These are phyloP conservation scores for Heterodera schachtii DNA, from an alignment of 1,140 invertebrate genomes.

Conservation along the genomic window DNA sequence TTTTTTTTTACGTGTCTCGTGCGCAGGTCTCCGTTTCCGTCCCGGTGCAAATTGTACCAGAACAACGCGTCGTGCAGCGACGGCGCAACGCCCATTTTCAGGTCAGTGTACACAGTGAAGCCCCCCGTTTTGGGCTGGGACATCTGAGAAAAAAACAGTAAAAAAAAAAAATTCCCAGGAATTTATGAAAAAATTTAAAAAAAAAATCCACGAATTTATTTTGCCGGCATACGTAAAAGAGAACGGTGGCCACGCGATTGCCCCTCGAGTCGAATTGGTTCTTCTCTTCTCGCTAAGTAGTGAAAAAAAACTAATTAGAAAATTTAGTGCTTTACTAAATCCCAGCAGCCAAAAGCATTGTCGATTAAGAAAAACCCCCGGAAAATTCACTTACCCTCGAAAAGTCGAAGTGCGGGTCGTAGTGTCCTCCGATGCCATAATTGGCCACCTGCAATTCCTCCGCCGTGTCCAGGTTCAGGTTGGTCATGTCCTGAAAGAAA, in stretches of 20 bases:
- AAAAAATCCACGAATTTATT: neutral
- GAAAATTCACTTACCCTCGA: neutral
- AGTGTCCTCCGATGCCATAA: constrained; percentile 74
- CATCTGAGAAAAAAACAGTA: constrained; percentile 64
- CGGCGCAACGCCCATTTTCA: constrained; percentile 54
- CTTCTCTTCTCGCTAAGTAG: constrained; percentile 77
- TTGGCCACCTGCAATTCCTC: constrained; percentile 67
- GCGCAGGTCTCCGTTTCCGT: constrained; percentile 84
- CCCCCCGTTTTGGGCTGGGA: constrained; percentile 79
- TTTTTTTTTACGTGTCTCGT: constrained; percentile 75
- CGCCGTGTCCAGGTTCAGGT: constrained; percentile 58
- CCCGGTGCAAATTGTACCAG: constrained; percentile 89
- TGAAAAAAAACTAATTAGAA: too few relatives aligned
- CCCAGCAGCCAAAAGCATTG: too few relatives aligned
- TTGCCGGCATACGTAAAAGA: constrained; percentile 54
- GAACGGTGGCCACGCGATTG: constrained; percentile 81
- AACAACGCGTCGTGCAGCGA: constrained; percentile 80
- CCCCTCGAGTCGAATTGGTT: constrained; percentile 81
- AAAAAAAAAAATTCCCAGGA: too few relatives aligned
- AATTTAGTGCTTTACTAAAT: too few relatives aligned
- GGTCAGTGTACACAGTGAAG: constrained; percentile 60
- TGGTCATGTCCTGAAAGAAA: constrained; percentile 55
- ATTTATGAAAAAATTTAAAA: too few relatives aligned
- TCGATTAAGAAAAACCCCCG: too few relatives aligned
- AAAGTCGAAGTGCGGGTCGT: constrained; percentile 73